Base-by-base conservation (phyloP, 2,797 vertebrate species). In the Salmo trutta region DNA sequence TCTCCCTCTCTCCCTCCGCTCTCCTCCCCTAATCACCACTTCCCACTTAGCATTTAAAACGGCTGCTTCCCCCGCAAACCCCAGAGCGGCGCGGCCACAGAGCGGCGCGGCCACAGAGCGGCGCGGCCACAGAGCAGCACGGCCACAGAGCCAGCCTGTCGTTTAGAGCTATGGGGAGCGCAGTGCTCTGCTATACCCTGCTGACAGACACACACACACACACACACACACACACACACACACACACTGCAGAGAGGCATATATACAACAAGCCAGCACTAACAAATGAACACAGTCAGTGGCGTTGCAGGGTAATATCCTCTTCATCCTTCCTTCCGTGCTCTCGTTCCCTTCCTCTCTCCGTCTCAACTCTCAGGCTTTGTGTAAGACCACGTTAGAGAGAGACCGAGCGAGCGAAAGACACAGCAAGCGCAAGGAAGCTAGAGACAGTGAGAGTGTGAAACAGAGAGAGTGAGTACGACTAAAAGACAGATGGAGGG, bases 31-130 rank as follows among this genome's bases (percentile, higher is more conserved):
- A 71, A 71, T 71, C 70, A 71, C 70, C 70, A 71, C 47, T 53
- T 71, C 70, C 70, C 47, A 71, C 70, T 71, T 71, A 71, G 70
- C 70, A 71, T 71, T 71, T 71, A 53, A 71, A 71, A 53, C 70
- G 41, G 5, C 70, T 71, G 70, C 70, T 33, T 71, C 70, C 70
- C 70, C 21, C 2, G 41, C 41, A 47, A 47, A 47, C 41, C 10
- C 10, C 41, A 47, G 41, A 47, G 41, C 41, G 12, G 41, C n/a
- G n/a, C 36, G 1, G 36, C 36, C 36, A 36, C 36, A 36, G 36
- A 7, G 33, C 33, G 5, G 33, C 33, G 5, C 33, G 33, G 33
- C 33, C 33, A 1, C 33, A 33, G 33, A 33, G 33, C 31, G 3
- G 29, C 29, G 2, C 29, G 29, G 36, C 36, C 36, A 41, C 36